phyloP scores from a whole-genome alignment of 2,888 invertebrate species.

The Dasysyrphus tricinctus region DNA sequence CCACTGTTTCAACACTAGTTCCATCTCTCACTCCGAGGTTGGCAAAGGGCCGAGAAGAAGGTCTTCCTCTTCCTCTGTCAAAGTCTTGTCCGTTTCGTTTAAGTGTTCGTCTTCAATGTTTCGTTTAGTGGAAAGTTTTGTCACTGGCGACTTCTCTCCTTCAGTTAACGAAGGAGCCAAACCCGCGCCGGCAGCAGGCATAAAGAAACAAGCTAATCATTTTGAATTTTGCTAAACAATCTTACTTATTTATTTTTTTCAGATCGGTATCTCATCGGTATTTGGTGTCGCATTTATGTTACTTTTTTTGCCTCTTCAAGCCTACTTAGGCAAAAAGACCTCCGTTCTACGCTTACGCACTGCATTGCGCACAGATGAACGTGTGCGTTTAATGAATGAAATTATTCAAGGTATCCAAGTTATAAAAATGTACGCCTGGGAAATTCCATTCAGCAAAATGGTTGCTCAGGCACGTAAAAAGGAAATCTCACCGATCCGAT shows the following conservation, averaged over 20 bases:
- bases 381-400: slow-evolving; percentile 96
- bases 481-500: slow-evolving; percentile 87
- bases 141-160: too few species aligned
- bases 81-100: too few species aligned
- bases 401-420: slow-evolving; percentile 94
- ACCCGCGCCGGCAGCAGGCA: too few species aligned
- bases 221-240: too few species aligned
- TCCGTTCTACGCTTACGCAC: slow-evolving; percentile 90
- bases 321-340: slow-evolving; percentile 90
- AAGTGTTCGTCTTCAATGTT: too few species aligned
- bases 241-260: slow-evolving; percentile 76
- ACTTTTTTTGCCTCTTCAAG: slow-evolving; percentile 90
- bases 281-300: slow-evolving; percentile 86
- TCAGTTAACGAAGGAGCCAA: too few species aligned
- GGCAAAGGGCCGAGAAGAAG: too few species aligned
- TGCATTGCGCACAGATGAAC: slow-evolving; percentile 94
- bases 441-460: slow-evolving; percentile 92
- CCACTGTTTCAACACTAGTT: too few species aligned
- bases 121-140: too few species aligned
- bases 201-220: too few species aligned
- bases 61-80: too few species aligned
- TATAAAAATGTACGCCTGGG: slow-evolving; percentile 99
- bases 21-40: too few species aligned
- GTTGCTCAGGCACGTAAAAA: slow-evolving; percentile 87
- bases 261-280: slow-evolving; percentile 85